phyloP scores from a whole-genome alignment of 2,113 vertebrate genomes.

The Strix uralensis region DNA sequence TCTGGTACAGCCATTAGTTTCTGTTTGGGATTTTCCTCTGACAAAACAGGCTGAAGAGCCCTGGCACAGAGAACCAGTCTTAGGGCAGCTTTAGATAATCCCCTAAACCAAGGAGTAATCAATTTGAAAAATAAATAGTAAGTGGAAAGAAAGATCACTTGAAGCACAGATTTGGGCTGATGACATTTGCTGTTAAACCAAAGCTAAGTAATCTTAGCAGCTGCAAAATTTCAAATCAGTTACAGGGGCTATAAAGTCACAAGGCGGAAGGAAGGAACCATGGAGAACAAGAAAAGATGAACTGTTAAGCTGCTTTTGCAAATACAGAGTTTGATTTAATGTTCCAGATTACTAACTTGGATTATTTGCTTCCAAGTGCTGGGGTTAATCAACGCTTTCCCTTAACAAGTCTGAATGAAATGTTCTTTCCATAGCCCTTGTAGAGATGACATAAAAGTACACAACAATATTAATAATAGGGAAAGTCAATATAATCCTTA shows the following conservation, averaged over 20 bases:
- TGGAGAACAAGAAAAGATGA: conserved; percentile 24
- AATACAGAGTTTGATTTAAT: conserved; percentile 11
- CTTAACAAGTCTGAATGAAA: neutral
- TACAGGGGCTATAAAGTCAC: neutral
- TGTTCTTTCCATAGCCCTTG: conserved; percentile 1
- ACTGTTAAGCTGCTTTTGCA: conserved; percentile 40
- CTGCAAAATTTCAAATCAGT: conserved; percentile 37
- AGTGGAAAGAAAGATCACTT: neutral
- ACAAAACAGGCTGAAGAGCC: neutral
- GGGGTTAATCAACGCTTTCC: neutral
- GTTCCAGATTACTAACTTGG: conserved; percentile 30
- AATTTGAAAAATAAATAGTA: neutral
- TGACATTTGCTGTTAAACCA: neutral
- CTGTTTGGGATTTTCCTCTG: neutral
- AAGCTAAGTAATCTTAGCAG: conserved; percentile 10
- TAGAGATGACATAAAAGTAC: neutral
- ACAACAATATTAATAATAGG: neutral
- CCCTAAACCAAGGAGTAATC: neutral
- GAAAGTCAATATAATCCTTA: neutral
- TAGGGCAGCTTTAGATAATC: neutral
- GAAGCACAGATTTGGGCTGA: neutral
- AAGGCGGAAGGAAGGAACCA: conserved; percentile 47
- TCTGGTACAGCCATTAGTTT: neutral
- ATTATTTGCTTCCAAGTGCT: conserved; percentile 17
- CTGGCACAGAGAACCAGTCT: neutral